A percentile compares a stretch with the other conserved stretches of the same genome.
phyloP scores from a whole-genome alignment of 92 coral and sea anemone genomes.

The Paramuricea clavata region DNA sequence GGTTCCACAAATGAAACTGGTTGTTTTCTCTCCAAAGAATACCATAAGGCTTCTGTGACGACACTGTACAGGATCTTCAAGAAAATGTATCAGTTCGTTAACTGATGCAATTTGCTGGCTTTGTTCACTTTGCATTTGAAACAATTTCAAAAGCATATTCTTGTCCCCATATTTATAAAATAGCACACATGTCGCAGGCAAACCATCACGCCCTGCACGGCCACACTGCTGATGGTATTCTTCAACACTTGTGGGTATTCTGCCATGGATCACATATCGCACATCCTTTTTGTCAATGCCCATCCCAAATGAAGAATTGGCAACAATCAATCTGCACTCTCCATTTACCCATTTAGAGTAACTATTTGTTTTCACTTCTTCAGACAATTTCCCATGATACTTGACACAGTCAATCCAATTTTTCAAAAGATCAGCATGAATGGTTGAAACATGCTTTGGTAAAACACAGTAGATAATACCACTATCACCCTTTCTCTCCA shows the following conservation, averaged over 20 bases:
- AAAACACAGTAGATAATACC: slow-evolving; percentile 33
- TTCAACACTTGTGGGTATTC: slow-evolving; percentile 17
- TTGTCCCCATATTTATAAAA: slow-evolving; percentile 62
- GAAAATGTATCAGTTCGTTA: slow-evolving; percentile 45
- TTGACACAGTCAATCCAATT: not conserved
- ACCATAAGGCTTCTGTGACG: slow-evolving; percentile 51
- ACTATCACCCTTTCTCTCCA: slow-evolving; percentile 12
- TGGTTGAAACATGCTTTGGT: slow-evolving; percentile 8
- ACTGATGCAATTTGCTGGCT: slow-evolving; percentile 32
- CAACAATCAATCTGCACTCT: slow-evolving; percentile 14
- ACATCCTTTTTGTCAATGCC: slow-evolving; percentile 33
- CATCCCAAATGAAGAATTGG: slow-evolving; percentile 9
- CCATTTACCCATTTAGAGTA: not conserved
- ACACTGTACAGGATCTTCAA: slow-evolving; percentile 66
- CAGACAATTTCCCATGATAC: not conserved
- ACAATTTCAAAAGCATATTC: slow-evolving; percentile 38
- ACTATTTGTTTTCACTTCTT: not conserved
- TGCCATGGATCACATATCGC: slow-evolving; percentile 21
- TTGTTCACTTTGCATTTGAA: slow-evolving; percentile 42
- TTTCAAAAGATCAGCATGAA: slow-evolving; percentile 19
- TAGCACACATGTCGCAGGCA: slow-evolving; percentile 31
- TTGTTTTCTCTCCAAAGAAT: slow-evolving; percentile 59
- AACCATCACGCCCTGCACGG: slow-evolving; percentile 23
- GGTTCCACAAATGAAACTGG: slow-evolving; percentile 40
- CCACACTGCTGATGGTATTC: slow-evolving; percentile 4